Evolutionary conservation across 2,888 invertebrate genomes (phyloP).

Genomic region (Hypena proboscidalis): DNA sequence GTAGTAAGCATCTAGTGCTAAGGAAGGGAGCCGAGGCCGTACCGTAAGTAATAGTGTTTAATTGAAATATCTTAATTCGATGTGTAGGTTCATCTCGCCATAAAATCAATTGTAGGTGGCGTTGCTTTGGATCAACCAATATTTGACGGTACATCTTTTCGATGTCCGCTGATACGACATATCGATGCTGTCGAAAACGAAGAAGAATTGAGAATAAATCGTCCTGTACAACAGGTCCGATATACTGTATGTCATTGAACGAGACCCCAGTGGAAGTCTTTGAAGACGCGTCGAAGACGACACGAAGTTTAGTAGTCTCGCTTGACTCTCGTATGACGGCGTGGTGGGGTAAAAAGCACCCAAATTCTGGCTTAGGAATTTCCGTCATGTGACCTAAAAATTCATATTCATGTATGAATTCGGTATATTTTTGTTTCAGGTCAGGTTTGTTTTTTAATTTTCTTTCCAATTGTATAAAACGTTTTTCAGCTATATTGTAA

Average conservation of each 20-base stretch:
- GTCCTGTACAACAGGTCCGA: slow-evolving; percentile 25
- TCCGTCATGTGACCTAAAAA: background rate
- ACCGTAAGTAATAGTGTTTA: slow-evolving; percentile 11
- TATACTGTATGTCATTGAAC: slow-evolving; percentile 27
- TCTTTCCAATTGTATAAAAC: background rate
- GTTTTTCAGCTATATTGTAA: slow-evolving; percentile 3
- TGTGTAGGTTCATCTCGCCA: slow-evolving; percentile 23
- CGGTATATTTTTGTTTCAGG: background rate
- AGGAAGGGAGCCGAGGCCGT: slow-evolving; percentile 9
- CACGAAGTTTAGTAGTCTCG: slow-evolving; percentile 25
- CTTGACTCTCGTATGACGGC: slow-evolving; percentile 19
- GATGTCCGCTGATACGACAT: slow-evolving; percentile 20
- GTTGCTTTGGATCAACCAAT: slow-evolving; percentile 10
- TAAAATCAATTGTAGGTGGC: slow-evolving; percentile 28
- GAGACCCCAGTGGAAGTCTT: slow-evolving; percentile 20
- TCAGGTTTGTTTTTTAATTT: background rate
- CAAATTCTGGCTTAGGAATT: background rate
- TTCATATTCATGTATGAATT: slow-evolving; percentile 2
- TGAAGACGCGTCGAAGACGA: slow-evolving; percentile 1
- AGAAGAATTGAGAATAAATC: slow-evolving; percentile 28
- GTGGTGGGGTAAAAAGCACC: slow-evolving; percentile 32
- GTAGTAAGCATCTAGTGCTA: slow-evolving; percentile 26
- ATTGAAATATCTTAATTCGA: slow-evolving; percentile 8
- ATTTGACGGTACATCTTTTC: slow-evolving; percentile 27
- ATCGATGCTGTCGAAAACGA: slow-evolving; percentile 22